Percentiles rank a stretch among this genome's conserved stretches.
phyloP scores from a whole-genome alignment of 1,140 invertebrate genomes.

The Ostrea denselamellosa region DNA sequence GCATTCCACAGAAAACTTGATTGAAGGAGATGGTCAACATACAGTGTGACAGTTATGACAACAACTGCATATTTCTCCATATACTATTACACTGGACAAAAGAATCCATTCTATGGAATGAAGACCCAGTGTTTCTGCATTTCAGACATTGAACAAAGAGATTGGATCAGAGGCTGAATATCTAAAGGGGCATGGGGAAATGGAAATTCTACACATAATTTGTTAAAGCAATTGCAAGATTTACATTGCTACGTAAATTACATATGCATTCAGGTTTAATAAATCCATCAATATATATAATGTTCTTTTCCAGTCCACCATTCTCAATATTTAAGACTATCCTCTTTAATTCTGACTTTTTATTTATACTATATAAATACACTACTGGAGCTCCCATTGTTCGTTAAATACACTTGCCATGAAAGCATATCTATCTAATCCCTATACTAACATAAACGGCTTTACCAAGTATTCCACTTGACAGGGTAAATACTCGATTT shows the following conservation, averaged over 20 bases:
- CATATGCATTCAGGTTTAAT: background rate
- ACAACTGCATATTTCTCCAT: background rate
- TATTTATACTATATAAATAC: constrained; percentile 25
- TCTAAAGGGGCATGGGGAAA: no score
- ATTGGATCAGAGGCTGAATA: no score
- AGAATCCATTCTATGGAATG: background rate
- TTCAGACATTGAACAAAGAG: no score
- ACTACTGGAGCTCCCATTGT: background rate
- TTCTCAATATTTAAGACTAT: background rate
- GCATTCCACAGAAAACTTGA: background rate
- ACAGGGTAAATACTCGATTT: constrained; percentile 24
- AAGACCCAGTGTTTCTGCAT: no score
- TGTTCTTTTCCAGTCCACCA: background rate
- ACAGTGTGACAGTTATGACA: background rate
- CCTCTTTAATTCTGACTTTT: constrained; percentile 21
- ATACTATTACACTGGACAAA: background rate
- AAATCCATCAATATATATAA: background rate
- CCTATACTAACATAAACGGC: constrained; percentile 11
- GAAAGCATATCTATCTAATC: constrained; percentile 33
- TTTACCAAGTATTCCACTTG: background rate
- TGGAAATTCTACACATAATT: no score
- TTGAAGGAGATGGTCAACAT: background rate
- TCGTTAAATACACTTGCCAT: constrained; percentile 25
- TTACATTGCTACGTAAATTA: no score
- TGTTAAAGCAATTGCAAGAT: no score